Conservation (phyloP, 2,113 vertebrate species). For the Crotalus helleri region DNA sequence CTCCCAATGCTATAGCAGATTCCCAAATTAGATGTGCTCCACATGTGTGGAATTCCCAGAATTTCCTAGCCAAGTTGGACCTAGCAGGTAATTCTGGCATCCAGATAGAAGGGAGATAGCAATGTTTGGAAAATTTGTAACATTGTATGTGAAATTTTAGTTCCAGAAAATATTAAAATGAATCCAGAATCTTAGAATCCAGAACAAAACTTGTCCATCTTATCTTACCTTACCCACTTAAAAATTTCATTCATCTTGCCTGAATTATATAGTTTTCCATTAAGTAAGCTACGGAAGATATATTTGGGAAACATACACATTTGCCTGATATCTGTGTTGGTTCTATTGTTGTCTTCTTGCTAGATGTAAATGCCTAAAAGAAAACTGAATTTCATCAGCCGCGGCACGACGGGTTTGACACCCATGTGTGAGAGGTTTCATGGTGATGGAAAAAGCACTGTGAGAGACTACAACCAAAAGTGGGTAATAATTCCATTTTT, state of each 20-base stretch:
- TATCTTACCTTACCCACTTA: background rate
- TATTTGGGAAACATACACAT: background rate
- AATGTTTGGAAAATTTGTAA: background rate
- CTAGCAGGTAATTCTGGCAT: background rate
- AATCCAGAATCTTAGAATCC: background rate
- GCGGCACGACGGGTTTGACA: too few relatives aligned
- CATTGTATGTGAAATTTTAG: background rate
- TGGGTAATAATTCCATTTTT: background rate
- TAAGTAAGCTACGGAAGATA: background rate
- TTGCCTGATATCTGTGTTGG: background rate
- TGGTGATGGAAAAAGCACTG: background rate
- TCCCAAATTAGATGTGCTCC: background rate
- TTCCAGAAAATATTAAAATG: background rate
- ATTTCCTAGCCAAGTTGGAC: background rate
- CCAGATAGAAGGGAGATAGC: background rate
- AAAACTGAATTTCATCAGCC: background rate
- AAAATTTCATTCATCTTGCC: background rate
- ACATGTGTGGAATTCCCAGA: background rate
- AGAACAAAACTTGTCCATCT: background rate
- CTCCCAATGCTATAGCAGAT: background rate
- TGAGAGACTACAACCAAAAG: background rate
- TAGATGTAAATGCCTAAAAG: background rate
- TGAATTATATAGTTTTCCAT: background rate
- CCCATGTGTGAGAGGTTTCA: background rate
- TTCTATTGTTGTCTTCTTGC: background rate